These are phyloP conservation scores for Microplitis mediator DNA, from an alignment of 1,140 invertebrate species.

Conservation along the genomic window DNA sequence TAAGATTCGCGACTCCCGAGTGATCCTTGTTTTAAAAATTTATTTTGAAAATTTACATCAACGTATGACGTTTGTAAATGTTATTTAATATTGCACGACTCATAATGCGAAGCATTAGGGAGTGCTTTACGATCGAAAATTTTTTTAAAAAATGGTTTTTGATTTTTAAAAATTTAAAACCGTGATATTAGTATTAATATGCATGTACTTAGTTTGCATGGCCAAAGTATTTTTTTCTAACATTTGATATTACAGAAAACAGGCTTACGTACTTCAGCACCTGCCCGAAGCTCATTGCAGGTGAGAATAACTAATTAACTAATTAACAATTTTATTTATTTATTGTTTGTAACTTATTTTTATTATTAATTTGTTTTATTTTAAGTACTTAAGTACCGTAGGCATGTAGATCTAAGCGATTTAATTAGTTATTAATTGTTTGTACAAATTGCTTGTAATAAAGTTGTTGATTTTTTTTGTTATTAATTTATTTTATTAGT, in stretches of 20 bases:
- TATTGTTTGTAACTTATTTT: background rate
- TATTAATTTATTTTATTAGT: background rate
- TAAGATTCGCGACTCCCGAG: constrained; percentile 66
- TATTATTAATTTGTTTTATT: background rate
- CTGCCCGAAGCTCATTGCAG: constrained; percentile 54
- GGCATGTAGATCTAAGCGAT: background rate
- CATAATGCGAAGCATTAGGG: too few relatives aligned
- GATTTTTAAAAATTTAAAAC: too few relatives aligned
- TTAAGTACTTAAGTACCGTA: background rate
- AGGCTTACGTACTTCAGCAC: constrained; percentile 49
- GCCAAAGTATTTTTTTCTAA: constrained; percentile 39
- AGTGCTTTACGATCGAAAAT: too few relatives aligned
- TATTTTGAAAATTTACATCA: background rate
- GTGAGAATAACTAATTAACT: constrained; percentile 48
- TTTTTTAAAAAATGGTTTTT: too few relatives aligned
- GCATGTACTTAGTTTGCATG: constrained; percentile 33
- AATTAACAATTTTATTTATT: background rate
- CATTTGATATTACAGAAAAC: constrained; percentile 54
- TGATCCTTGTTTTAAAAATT: constrained; percentile 33
- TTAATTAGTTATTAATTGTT: background rate
- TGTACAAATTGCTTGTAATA: background rate
- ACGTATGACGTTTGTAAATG: background rate
- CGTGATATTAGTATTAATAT: constrained; percentile 5
- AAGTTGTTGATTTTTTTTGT: background rate
- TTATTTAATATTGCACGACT: too few relatives aligned